phyloP scores from a whole-genome alignment of 2,888 invertebrate genomes.

The Tachina fera region DNA sequence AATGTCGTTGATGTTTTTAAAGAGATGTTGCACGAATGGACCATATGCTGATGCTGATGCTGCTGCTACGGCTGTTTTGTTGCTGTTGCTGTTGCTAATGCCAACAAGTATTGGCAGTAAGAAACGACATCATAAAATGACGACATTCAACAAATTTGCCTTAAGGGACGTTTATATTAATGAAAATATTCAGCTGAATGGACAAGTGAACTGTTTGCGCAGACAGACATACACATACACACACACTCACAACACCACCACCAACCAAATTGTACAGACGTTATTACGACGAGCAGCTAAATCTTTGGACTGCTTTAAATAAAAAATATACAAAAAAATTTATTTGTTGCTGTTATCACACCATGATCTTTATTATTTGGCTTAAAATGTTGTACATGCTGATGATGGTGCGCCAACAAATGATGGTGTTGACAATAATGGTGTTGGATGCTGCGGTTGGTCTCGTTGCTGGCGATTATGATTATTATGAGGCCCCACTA shows the following conservation, averaged over 20 bases:
- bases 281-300: background rate
- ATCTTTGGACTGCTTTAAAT: constrained; percentile 23
- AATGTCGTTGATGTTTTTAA: constrained; percentile 20
- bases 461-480: constrained; percentile 35
- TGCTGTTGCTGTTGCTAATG: constrained; percentile 7
- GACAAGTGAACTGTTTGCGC: constrained; percentile 13
- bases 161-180: constrained; percentile 66
- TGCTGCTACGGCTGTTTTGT: constrained; percentile 30
- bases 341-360: constrained; percentile 48
- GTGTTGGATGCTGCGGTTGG: constrained; percentile 6
- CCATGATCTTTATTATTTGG: constrained; percentile 54
- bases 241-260: background rate
- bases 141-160: constrained; percentile 71
- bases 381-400: constrained; percentile 30
- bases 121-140: constrained; percentile 61
- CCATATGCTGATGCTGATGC: constrained; percentile 55
- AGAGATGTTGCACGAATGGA: constrained; percentile 20
- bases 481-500: constrained; percentile 59
- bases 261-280: constrained; percentile 13
- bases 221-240: background rate
- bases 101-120: constrained; percentile 43
- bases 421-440: constrained; percentile 30
- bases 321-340: background rate
- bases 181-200: constrained; percentile 65
- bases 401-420: constrained; percentile 20